These are phyloP conservation scores for Pinna nobilis DNA, from an alignment of 1,140 invertebrate genomes.

Conservation along the genomic window DNA sequence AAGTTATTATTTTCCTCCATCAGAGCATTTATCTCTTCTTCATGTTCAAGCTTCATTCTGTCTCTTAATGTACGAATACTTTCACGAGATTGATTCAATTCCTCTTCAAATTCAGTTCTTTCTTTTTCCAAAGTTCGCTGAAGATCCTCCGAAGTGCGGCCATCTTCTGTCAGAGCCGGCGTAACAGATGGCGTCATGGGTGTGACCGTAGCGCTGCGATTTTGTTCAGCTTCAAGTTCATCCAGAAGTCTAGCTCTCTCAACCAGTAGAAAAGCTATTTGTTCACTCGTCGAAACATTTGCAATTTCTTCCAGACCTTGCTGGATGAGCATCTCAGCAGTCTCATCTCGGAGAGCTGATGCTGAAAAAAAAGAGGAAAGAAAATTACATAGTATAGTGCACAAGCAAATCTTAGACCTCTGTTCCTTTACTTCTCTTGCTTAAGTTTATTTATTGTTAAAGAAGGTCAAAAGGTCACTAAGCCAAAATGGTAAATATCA, in stretches of 20 bases:
- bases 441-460: no score
- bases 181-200: slow-evolving; percentile 19
- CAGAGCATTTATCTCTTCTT: slow-evolving; percentile 69
- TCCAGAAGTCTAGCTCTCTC: slow-evolving; percentile 71
- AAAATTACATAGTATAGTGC: background rate
- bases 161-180: slow-evolving; percentile 17
- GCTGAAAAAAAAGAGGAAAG: slow-evolving; percentile 29
- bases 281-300: slow-evolving; percentile 64
- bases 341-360: slow-evolving; percentile 60
- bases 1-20: slow-evolving; percentile 70
- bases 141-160: slow-evolving; percentile 45
- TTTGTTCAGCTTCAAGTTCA: slow-evolving; percentile 67
- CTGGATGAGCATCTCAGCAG: slow-evolving; percentile 70
- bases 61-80: slow-evolving; percentile 50
- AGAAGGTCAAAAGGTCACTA: no score
- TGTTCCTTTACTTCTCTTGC: no score
- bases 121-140: slow-evolving; percentile 55
- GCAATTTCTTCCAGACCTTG: slow-evolving; percentile 71
- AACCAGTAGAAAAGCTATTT: slow-evolving; percentile 72
- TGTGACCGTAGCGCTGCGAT: no score
- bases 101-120: slow-evolving; percentile 63
- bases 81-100: slow-evolving; percentile 59
- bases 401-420: no score
- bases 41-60: slow-evolving; percentile 63
- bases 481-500: no score